Conservation (phyloP, 2,797 vertebrate genomes). For the Iguana delicatissima region DNA sequence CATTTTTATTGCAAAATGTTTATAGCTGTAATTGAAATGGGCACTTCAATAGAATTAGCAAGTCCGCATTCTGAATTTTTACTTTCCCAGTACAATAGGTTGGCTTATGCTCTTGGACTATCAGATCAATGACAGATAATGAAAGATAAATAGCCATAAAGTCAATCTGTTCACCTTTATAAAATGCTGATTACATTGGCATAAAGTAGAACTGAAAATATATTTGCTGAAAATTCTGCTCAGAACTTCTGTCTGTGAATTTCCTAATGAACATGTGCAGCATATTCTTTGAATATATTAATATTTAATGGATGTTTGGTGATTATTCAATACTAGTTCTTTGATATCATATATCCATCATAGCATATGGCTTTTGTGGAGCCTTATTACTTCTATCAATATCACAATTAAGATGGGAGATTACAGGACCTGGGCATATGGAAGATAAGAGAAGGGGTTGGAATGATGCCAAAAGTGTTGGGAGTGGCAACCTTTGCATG, state of each 20-base stretch:
- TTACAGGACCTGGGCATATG: neutral
- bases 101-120: neutral
- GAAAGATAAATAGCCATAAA: neutral
- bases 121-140: neutral
- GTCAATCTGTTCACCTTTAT: neutral
- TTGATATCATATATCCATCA: neutral
- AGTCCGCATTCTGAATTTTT: neutral
- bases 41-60: neutral
- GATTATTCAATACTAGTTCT: too few relatives aligned
- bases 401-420: too few relatives aligned
- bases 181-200: neutral
- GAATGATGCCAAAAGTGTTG: too few relatives aligned
- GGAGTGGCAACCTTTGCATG: too few relatives aligned
- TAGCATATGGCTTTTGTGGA: neutral
- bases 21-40: neutral
- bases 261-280: neutral
- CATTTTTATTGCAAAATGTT: conserved; percentile 31
- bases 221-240: too few relatives aligned
- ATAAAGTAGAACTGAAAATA: neutral
- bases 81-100: neutral
- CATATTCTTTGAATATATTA: neutral
- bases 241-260: neutral
- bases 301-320: neutral
- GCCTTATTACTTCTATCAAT: neutral
- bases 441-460: neutral